A percentile compares a stretch with the other conserved stretches of the same genome.
Evolutionary conservation across 1,140 invertebrate genomes (phyloP).

Genomic region (Melanaphis sacchari): DNA sequence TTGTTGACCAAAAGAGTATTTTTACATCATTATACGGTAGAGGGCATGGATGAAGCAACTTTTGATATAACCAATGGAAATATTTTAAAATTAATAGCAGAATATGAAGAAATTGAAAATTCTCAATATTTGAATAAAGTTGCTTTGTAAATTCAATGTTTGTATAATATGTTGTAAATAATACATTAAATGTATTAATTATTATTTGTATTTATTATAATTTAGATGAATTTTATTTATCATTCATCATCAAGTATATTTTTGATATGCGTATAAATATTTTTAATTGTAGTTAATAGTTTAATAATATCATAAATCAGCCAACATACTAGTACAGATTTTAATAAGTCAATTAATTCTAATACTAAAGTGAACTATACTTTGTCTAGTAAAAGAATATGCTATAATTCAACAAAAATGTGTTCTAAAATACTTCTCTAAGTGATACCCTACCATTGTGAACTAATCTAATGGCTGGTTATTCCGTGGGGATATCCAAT

Average conservation of each 20-base stretch:
- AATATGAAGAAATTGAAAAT: slow-evolving; percentile 50
- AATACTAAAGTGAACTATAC: not conserved
- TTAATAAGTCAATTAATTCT: not conserved
- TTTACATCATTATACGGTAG: slow-evolving; percentile 44
- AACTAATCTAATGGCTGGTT: too few species aligned
- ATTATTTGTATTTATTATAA: not conserved
- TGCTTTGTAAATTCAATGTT: not conserved
- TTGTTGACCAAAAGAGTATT: slow-evolving; percentile 49
- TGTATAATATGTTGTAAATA: not conserved
- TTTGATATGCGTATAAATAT: not conserved
- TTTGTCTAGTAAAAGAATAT: not conserved
- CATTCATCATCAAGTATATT: not conserved
- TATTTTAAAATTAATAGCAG: slow-evolving; percentile 19
- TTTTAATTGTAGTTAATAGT: not conserved
- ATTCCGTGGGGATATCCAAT: too few species aligned
- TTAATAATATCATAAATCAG: not conserved
- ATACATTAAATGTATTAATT: too few species aligned
- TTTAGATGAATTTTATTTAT: not conserved
- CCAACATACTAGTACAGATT: not conserved
- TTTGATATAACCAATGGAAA: slow-evolving; percentile 37
- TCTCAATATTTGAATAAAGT: not conserved
- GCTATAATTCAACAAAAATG: not conserved
- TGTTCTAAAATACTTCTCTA: not conserved
- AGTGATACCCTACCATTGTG: too few species aligned
- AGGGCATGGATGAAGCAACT: slow-evolving; percentile 49